Base-by-base conservation (phyloP, 2,113 vertebrate genomes). In the Micromys minutus region DNA sequence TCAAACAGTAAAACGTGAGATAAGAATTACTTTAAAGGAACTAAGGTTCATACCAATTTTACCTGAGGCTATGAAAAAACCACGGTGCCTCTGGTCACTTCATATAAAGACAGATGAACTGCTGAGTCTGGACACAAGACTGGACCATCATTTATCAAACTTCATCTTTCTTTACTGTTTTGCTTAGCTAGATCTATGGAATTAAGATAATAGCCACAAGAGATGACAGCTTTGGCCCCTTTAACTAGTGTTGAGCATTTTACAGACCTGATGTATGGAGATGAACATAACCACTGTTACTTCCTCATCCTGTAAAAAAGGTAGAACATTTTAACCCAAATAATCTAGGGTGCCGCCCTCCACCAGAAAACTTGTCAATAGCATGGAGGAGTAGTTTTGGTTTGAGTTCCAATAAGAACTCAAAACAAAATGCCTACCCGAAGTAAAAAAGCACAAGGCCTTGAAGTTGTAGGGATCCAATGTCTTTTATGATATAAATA, bases 401-500 rank as follows among this genome's bases (percentile, higher is more conserved):
- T 93, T 24, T 93, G 13, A 67, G 87, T 79, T 76, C 39, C 39
- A 81, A 36, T 92, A 90, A 75, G 96, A 94, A 88, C 93, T 94
- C 59, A 88, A 17, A n/a, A 69, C 65, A 52, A 94, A 79, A 7
- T 10, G 59, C 95, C 21, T 92, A 17, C 13, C 10, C 67, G 24
- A 95, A 81, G 45, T 47, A 55, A 84, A 29, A 96, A 96, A 39
- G 94, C 79, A 95, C 63, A 89, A 59, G 96, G 97, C 90, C 80
- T 26, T 17, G 96, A 79, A 84, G 34, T 93, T 86, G 3, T 75
- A 94, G 92, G 93, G 86, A 94, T 97, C 96, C 95, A 97, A 95
- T 13, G 17, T 96, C 96, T 94, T 98, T 98, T 98, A 97, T 98
- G 87, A 97, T 98, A 98, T 98, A 98, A 98, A 98, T 98, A 98